Evolutionary conservation across 2,113 vertebrate species (phyloP).

Genomic region (Struthio camelus): DNA sequence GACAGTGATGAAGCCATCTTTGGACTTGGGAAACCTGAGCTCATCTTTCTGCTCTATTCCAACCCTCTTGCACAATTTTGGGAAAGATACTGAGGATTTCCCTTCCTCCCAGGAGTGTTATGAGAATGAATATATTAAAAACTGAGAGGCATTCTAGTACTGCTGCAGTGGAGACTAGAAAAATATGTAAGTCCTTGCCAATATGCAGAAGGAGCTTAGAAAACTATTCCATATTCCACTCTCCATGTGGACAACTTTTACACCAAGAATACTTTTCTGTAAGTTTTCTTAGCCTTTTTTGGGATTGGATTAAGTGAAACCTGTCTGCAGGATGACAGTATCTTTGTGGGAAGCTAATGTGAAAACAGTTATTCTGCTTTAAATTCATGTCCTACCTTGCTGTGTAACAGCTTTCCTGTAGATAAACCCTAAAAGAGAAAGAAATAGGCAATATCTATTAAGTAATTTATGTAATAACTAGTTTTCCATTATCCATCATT

Average conservation of each 20-base stretch:
- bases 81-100: background rate
- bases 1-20: background rate
- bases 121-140: background rate
- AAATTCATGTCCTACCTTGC: background rate
- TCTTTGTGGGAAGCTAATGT: background rate
- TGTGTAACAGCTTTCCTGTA: slow-evolving; percentile 1
- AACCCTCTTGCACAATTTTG: background rate
- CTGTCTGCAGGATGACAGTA: background rate
- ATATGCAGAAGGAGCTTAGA: background rate
- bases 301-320: background rate
- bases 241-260: background rate
- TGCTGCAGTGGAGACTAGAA: background rate
- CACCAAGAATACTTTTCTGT: background rate
- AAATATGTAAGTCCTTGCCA: background rate
- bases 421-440: background rate
- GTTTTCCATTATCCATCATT: background rate
- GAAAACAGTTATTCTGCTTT: background rate
- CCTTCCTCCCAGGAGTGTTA: background rate
- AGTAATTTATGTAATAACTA: background rate
- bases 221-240: background rate
- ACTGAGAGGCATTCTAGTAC: background rate
- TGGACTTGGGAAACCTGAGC: background rate
- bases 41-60: background rate
- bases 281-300: background rate
- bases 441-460: background rate